A percentile compares a stretch with the other conserved stretches of the same genome.
phyloP scores from a whole-genome alignment of 2,888 invertebrate species.

The Philereme vetulata region DNA sequence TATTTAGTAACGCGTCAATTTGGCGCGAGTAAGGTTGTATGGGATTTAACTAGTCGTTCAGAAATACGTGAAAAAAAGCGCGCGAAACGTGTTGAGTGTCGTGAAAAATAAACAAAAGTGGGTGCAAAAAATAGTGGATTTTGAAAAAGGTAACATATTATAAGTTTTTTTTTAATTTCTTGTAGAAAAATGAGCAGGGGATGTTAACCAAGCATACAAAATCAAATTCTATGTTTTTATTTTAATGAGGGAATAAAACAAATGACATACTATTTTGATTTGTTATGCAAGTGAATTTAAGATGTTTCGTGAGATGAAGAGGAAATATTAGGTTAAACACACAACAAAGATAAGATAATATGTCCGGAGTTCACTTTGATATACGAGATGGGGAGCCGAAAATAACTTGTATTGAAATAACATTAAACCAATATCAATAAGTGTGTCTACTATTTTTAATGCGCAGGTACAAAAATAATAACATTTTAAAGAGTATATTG shows the following conservation, averaged over 20 bases:
- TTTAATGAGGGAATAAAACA: neutral
- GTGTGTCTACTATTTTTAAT: neutral
- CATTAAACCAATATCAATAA: constrained; percentile 10
- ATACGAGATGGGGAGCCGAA: constrained; percentile 56
- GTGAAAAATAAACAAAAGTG: constrained; percentile 34
- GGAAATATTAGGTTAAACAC: constrained; percentile 41
- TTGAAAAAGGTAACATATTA: constrained; percentile 17
- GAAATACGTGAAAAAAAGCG: constrained; percentile 53
- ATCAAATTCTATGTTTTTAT: neutral
- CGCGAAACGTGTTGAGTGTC: constrained; percentile 57
- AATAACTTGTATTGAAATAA: constrained; percentile 57
- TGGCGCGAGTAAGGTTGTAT: constrained; percentile 76
- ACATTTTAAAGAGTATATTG: too few relatives aligned
- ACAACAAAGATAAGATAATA: constrained; percentile 66
- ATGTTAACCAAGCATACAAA: neutral
- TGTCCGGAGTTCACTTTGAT: constrained; percentile 62
- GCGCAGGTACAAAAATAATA: too few relatives aligned
- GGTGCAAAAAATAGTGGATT: constrained; percentile 21
- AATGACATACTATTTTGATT: neutral
- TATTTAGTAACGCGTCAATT: constrained; percentile 82
- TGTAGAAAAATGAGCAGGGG: neutral
- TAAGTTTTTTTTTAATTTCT: constrained; percentile 1
- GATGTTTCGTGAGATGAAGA: constrained; percentile 22
- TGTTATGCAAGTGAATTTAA: constrained; percentile 22
- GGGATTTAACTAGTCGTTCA: constrained; percentile 34